phyloP scores from a whole-genome alignment of 2,797 vertebrate genomes.

The Kryptolebias ocellatus region DNA sequence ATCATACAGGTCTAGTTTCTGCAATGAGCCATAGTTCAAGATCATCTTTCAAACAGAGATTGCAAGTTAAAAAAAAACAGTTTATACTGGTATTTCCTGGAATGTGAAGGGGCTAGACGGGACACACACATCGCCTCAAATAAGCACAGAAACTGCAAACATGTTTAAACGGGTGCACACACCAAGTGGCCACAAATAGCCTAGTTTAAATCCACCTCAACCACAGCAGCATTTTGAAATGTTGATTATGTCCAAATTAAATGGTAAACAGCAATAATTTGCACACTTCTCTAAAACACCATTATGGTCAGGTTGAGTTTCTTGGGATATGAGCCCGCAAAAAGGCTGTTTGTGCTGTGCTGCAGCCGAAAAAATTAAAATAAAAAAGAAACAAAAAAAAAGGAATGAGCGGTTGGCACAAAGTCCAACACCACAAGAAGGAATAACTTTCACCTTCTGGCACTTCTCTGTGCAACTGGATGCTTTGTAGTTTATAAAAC shows the following conservation, averaged over 20 bases:
- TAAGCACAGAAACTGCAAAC: slow-evolving; percentile 59
- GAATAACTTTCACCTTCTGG: slow-evolving; percentile 61
- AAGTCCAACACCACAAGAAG: slow-evolving; percentile 34
- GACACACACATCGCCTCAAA: slow-evolving; percentile 58
- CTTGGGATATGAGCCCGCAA: slow-evolving; percentile 42
- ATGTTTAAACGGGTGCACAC: slow-evolving; percentile 56
- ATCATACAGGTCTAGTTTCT: neutral
- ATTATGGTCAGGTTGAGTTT: slow-evolving; percentile 38
- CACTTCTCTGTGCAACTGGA: slow-evolving; percentile 52
- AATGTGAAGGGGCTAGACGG: slow-evolving; percentile 68
- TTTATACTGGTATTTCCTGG: slow-evolving; percentile 83
- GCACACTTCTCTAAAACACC: slow-evolving; percentile 30
- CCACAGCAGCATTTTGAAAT: slow-evolving; percentile 3
- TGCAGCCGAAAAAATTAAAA: too few species aligned
- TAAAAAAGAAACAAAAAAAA: slow-evolving; percentile 22
- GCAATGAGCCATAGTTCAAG: slow-evolving; percentile 33
- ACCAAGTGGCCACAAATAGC: slow-evolving; percentile 58
- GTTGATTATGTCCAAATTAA: slow-evolving; percentile 31
- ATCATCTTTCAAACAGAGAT: slow-evolving; percentile 46
- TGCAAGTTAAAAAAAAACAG: slow-evolving; percentile 43
- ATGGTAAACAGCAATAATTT: slow-evolving; percentile 19
- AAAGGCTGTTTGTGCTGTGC: too few species aligned
- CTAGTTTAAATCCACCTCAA: slow-evolving; percentile 18
- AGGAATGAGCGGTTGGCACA: slow-evolving; percentile 42
- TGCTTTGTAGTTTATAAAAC: slow-evolving; percentile 43